phyloP scores from a whole-genome alignment of 2,888 invertebrate species.

The Drosophila lacicola region DNA sequence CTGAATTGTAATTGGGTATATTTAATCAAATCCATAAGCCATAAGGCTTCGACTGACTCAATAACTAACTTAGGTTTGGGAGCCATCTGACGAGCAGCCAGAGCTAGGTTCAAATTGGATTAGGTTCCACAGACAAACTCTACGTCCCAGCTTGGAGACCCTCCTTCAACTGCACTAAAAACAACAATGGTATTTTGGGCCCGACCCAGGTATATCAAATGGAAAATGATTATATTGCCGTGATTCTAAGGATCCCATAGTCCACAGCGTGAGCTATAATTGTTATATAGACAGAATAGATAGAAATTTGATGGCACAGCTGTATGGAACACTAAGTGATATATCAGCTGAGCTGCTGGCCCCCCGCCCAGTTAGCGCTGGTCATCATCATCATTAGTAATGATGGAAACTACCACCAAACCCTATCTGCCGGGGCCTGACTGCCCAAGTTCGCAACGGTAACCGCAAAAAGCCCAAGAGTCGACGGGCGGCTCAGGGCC shows the following conservation, averaged over 20 bases:
- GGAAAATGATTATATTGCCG: no score
- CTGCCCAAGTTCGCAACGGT: constrained; percentile 51
- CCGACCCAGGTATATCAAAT: no score
- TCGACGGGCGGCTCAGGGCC: constrained; percentile 56
- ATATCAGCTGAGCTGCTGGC: constrained; percentile 48
- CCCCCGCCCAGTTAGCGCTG: constrained; percentile 34
- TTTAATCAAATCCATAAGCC: constrained; percentile 2
- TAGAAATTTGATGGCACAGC: constrained; percentile 43
- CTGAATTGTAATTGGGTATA: constrained; percentile 24
- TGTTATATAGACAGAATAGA: constrained; percentile 17
- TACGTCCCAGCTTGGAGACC: no score
- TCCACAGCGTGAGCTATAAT: neutral
- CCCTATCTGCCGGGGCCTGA: constrained; percentile 10
- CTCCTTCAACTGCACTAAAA: no score
- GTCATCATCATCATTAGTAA: constrained; percentile 79
- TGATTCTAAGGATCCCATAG: neutral
- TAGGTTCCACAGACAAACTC: no score
- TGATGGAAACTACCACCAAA: constrained; percentile 57
- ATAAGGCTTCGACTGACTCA: neutral
- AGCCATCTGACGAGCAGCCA: no score
- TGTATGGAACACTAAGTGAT: constrained; percentile 48
- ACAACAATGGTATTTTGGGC: no score
- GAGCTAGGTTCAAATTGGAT: no score
- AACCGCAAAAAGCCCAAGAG: constrained; percentile 63
- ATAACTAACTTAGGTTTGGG: constrained; percentile 1